Percentiles rank a stretch among this genome's conserved stretches.
Evolutionary conservation across 2,113 vertebrate genomes (phyloP).

Genomic region (Thinocorus orbignyianus): DNA sequence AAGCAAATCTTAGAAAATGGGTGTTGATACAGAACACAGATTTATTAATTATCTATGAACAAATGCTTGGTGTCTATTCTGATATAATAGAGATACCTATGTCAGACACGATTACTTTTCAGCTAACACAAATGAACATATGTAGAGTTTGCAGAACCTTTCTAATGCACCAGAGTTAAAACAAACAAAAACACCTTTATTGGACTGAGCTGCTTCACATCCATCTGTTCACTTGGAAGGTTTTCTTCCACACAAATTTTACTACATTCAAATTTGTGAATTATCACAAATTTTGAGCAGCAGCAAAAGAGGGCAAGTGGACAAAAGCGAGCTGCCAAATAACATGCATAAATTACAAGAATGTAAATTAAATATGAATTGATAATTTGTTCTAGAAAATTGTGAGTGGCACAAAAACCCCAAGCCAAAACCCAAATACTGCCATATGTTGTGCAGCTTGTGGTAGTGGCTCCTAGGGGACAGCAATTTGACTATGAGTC

Average conservation of each 20-base stretch:
- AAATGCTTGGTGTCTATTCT: background rate
- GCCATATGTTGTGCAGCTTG: background rate
- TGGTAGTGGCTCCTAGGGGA: background rate
- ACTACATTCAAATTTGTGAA: background rate
- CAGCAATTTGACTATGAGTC: background rate
- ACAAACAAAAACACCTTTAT: constrained; percentile 16
- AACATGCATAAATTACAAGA: background rate
- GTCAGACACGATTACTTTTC: background rate
- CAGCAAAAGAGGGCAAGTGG: background rate
- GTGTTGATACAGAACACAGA: background rate
- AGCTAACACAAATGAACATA: background rate
- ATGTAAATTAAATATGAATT: background rate
- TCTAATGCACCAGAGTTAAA: background rate
- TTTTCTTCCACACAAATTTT: background rate
- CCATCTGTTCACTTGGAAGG: constrained; percentile 6
- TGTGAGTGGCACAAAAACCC: background rate
- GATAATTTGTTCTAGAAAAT: constrained; percentile 24
- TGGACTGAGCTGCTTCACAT: background rate
- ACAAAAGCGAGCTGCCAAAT: background rate
- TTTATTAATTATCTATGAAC: background rate
- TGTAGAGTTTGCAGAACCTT: background rate
- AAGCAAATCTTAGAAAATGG: background rate
- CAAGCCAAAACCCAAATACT: background rate
- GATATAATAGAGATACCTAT: background rate
- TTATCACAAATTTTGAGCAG: background rate